Percentiles rank a stretch among this genome's conserved stretches.
Evolutionary conservation across 2,888 invertebrate genomes (phyloP).

Genomic region (Clistopyga incitator): DNA sequence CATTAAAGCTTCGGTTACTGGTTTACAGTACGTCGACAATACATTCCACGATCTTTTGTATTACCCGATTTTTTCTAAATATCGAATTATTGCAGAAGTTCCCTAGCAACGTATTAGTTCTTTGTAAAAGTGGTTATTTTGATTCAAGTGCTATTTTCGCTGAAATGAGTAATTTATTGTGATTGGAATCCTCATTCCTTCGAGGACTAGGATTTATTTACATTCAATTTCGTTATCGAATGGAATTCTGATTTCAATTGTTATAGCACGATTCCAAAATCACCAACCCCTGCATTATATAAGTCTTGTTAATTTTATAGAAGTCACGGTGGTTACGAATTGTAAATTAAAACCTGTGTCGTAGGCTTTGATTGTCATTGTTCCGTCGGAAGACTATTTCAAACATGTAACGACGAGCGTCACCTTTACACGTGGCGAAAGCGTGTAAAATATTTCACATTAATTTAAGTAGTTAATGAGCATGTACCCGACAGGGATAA

Average conservation of each 20-base stretch:
- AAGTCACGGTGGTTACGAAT: not conserved
- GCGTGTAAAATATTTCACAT: conserved; percentile 31
- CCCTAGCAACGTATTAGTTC: not conserved
- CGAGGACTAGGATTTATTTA: not conserved
- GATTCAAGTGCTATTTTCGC: no score
- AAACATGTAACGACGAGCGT: not conserved
- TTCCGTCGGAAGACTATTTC: not conserved
- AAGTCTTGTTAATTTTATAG: no score
- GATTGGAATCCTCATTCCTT: not conserved
- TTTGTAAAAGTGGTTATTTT: no score
- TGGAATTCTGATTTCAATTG: no score
- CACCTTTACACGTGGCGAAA: not conserved
- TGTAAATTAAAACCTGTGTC: not conserved
- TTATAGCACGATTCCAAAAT: no score
- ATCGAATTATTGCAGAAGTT: not conserved
- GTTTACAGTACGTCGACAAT: no score
- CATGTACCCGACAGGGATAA: not conserved
- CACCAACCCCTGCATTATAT: no score
- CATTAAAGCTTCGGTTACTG: no score
- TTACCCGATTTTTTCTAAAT: not conserved
- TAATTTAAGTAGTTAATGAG: conserved; percentile 38
- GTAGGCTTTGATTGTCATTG: not conserved
- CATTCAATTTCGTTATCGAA: no score
- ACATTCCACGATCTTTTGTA: not conserved
- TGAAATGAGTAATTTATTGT: no score